Evolutionary conservation across 2,888 invertebrate genomes (phyloP).

Genomic region (Gastrophysa polygoni): DNA sequence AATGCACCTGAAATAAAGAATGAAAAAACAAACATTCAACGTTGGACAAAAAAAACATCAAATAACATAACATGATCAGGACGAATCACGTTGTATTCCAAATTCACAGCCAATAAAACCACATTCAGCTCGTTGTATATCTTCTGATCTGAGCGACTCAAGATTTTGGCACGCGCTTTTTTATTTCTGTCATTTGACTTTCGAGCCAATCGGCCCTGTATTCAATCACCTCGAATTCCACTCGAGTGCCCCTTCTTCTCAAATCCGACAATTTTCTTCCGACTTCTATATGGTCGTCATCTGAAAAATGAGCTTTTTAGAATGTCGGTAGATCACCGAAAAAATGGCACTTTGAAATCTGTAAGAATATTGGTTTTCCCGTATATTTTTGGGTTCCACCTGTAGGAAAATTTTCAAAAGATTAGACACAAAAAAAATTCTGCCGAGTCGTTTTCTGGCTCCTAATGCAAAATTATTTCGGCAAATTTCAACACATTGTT

Average conservation of each 20-base stretch:
- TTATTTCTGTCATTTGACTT: background rate
- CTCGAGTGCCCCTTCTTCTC: slow-evolving; percentile 8
- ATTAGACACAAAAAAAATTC: no score
- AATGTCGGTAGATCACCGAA: background rate
- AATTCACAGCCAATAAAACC: slow-evolving; percentile 8
- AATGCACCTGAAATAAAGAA: no score
- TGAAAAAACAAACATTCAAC: no score
- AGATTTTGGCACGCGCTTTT: background rate
- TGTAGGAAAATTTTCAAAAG: no score
- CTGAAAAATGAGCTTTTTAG: background rate
- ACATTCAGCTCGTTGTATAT: background rate
- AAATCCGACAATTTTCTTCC: slow-evolving; percentile 2
- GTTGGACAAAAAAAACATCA: no score
- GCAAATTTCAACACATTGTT: no score
- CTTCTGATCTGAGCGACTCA: background rate
- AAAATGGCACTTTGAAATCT: background rate
- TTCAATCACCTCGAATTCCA: slow-evolving; percentile 12
- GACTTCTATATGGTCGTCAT: background rate
- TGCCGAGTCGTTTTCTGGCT: no score
- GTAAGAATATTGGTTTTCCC: no score
- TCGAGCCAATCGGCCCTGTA: slow-evolving; percentile 19
- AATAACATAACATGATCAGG: no score
- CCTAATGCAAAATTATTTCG: no score
- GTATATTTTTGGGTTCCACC: no score
- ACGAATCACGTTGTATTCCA: slow-evolving; percentile 9